Base-by-base conservation (phyloP, 2,113 vertebrate species). In the Xiphophorus couchianus region DNA sequence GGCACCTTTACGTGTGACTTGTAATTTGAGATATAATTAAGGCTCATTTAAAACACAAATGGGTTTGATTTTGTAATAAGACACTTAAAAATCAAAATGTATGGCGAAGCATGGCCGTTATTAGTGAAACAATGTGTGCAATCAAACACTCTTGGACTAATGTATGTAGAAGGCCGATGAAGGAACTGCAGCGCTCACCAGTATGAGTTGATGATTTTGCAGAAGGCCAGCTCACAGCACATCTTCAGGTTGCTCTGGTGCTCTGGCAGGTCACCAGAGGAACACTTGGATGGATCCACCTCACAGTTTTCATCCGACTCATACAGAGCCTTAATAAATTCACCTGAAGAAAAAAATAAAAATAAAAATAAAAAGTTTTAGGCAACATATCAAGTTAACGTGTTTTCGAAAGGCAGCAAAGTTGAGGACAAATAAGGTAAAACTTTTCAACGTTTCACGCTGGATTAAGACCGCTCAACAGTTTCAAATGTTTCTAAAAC, bases 181-280 rank as follows among this genome's bases (percentile, higher is more conserved):
- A 37, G n/a, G 15, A 1, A 37, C 48, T 42, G 6, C n/a, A 28
- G 35, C 65, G 71, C 33, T 88, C 42, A 93, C 98, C 98, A 98
- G 95, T 99, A 99, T 35, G 98, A 99, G 93, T 98, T 99, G 94
- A 99, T 99, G 95, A 99, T 99, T 91, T 99, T 99, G 96, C 98
- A 99, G 94, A 99, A 99, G 71, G 98, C 98, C 83, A 99, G 93
- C 84, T 99, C 98, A 0, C 98, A 99, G 94, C 98, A 99, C 98
- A 99, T 99, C 86, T 97, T 99, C 92, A 99, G 95, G 94, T 99
- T 99, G 91, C 98, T 96, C 93, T 99, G 98, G 84, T 99, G 98
- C 33, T 99, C 97, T 0, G 91, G 93, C 64, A 99, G 97, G 83
- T 99, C 98, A 0, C 95, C 92, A 0, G 97, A 94, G 0, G 97